Evolutionary conservation across 2,888 invertebrate genomes (phyloP), one percentile per base, ranked within the genome.

Genomic region (Bombylius discolor): DNA sequence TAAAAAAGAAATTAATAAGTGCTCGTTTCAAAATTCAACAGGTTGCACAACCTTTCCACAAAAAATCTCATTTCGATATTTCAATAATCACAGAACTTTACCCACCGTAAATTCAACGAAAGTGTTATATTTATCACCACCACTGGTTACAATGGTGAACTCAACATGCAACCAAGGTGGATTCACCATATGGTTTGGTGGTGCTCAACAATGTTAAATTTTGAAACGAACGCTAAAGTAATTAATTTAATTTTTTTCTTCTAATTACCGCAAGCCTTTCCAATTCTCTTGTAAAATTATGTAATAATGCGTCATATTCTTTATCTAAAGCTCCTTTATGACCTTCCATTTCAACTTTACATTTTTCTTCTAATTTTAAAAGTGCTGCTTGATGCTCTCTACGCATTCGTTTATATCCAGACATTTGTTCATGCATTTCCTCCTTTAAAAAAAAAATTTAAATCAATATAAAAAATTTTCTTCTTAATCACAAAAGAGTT

Each of bases 351-450:
- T 99, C 98, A 67, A 90, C 84, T 75, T 91, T 88, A 78, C 96
- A 96, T 67, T 89, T 87, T 73, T 95, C 94, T 74, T 99, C 98
- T 65, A 97, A 80, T 80, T 96, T 89, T 51, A 87, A 79, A 67
- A 98, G 78, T 63, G 96, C 95, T 64, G 93, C 90, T 75, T 98
- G 98, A 76, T 99, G 99, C 72, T 95, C 94, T 62, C 95, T 84
- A 60, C 99, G 82, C 90, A 99, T 93, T 62, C 98, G 82, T 76
- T 99, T 98, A 77, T 97, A 97, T 32, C 96, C 96, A 54, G 93
- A 89, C 93, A 97, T 97, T 78, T 99, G 98, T 75, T 99, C 98
- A 76, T 96, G 92, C 89, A 97, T 93, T 76, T 97, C 97, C 79
- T 97, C 92, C 72, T 72, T 56, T 46, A 64, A 57, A 42, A 23